Percentiles rank a stretch among this genome's conserved stretches.
Conservation (phyloP, 2,113 vertebrate genomes). For the Calypte anna region DNA sequence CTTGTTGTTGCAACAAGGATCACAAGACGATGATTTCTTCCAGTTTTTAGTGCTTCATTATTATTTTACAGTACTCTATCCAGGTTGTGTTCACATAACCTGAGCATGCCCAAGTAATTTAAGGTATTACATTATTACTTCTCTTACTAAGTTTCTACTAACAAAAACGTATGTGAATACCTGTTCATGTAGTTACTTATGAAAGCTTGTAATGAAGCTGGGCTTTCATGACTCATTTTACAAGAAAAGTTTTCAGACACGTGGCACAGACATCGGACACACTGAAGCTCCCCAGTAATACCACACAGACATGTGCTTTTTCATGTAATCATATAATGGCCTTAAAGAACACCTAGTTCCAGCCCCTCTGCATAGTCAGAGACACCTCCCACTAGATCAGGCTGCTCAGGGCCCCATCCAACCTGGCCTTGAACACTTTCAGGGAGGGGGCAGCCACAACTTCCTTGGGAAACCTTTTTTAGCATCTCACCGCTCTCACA, state of each 20-base stretch:
- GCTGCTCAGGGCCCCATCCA: too few species aligned
- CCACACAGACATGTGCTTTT: rapidly evolving
- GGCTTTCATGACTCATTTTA: background rate
- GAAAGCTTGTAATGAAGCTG: background rate
- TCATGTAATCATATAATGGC: too few species aligned
- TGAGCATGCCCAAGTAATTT: background rate
- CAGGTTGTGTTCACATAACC: background rate
- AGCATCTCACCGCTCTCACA: too few species aligned
- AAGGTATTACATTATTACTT: background rate
- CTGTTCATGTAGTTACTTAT: background rate
- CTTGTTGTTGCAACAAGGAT: background rate
- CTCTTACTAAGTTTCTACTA: background rate
- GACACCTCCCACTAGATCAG: too few species aligned
- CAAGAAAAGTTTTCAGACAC: background rate
- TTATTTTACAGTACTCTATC: background rate
- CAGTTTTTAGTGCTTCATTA: background rate
- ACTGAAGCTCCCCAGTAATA: background rate
- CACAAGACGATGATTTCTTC: background rate
- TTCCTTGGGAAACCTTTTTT: too few species aligned
- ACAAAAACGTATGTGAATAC: background rate
- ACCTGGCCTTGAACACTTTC: too few species aligned
- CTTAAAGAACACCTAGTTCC: too few species aligned
- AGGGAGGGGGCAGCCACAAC: too few species aligned
- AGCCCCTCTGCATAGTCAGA: too few species aligned
- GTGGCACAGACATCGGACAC: background rate